Percentiles rank a stretch among this genome's conserved stretches.
phyloP scores from a whole-genome alignment of 2,888 invertebrate species.

The Galeopsomyia nigrocyanea region DNA sequence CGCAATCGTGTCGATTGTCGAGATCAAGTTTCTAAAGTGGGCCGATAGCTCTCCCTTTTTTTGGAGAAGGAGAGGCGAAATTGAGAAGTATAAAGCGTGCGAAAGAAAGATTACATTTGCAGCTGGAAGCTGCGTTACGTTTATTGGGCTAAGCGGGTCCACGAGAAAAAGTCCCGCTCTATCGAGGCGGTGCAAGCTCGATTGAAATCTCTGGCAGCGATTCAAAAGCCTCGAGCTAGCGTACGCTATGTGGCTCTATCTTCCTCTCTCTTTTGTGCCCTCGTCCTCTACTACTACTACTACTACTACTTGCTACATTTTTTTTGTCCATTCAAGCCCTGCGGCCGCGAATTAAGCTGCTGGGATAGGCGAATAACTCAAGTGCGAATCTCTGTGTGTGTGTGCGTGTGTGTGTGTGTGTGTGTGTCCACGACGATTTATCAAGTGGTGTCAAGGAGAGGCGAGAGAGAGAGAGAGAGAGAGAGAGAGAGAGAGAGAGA shows the following conservation, averaged over 20 bases:
- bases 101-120: slow-evolving; percentile 38
- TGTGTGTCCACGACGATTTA: slow-evolving; percentile 33
- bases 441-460: background rate
- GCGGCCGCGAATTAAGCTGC: slow-evolving; percentile 35
- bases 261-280: background rate
- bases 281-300: background rate
- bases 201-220: slow-evolving; percentile 64
- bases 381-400: background rate
- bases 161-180: slow-evolving; percentile 50
- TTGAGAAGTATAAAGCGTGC: background rate
- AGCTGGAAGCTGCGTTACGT: slow-evolving; percentile 33
- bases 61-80: background rate
- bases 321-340: slow-evolving; percentile 7
- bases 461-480: background rate
- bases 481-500: background rate
- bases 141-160: slow-evolving; percentile 54
- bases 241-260: slow-evolving; percentile 25
- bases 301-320: background rate
- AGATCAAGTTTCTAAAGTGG: slow-evolving; percentile 23
- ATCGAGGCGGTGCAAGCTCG: slow-evolving; percentile 53
- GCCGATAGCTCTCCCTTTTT: slow-evolving; percentile 37
- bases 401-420: slow-evolving; percentile 1
- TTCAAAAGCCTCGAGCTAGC: slow-evolving; percentile 57
- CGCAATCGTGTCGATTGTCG: slow-evolving; percentile 22
- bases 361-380: slow-evolving; percentile 31